Percentiles rank a stretch among this genome's conserved stretches.
phyloP scores from a whole-genome alignment of 1,140 invertebrate species.

The Tetranychus urticae region DNA sequence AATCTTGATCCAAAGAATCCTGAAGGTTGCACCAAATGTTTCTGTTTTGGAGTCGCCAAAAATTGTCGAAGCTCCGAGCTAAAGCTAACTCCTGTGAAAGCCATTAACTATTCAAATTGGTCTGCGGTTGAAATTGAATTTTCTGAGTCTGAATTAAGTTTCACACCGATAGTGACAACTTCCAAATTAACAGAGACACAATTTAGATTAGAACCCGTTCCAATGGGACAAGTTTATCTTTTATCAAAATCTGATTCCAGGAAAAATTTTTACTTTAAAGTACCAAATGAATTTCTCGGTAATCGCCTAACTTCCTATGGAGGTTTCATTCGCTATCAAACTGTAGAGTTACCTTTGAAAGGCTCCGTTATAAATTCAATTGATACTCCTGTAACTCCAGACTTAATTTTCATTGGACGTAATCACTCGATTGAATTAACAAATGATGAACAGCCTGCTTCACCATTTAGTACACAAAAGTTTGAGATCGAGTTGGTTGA shows the following conservation, averaged over 20 bases:
- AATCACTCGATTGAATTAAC: conserved; percentile 41
- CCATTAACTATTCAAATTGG: not conserved
- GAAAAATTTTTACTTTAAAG: conserved; percentile 37
- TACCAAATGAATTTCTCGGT: conserved; percentile 42
- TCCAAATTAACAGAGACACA: too few species aligned
- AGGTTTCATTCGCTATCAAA: conserved; percentile 49
- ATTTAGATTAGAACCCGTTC: too few species aligned
- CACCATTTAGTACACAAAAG: conserved; percentile 8
- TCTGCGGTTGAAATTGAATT: too few species aligned
- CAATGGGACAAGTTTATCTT: too few species aligned
- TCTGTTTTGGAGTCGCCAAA: conserved; percentile 87
- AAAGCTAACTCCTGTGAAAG: conserved; percentile 20
- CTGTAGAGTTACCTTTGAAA: conserved; percentile 31
- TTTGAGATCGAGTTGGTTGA: conserved; percentile 33
- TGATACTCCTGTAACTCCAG: conserved; percentile 12
- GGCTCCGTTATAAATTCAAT: too few species aligned
- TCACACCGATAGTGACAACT: too few species aligned
- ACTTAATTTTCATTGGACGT: conserved; percentile 23
- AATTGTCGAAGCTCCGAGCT: conserved; percentile 44
- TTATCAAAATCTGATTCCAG: too few species aligned
- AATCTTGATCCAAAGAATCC: conserved; percentile 61
- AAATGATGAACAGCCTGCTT: conserved; percentile 47
- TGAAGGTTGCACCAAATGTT: conserved; percentile 83
- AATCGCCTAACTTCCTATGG: conserved; percentile 66
- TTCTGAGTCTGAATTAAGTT: too few species aligned